A percentile compares a stretch with the other conserved stretches of the same genome.
Conservation (phyloP, 2,888 invertebrate species). For the Tribolium freemani region DNA sequence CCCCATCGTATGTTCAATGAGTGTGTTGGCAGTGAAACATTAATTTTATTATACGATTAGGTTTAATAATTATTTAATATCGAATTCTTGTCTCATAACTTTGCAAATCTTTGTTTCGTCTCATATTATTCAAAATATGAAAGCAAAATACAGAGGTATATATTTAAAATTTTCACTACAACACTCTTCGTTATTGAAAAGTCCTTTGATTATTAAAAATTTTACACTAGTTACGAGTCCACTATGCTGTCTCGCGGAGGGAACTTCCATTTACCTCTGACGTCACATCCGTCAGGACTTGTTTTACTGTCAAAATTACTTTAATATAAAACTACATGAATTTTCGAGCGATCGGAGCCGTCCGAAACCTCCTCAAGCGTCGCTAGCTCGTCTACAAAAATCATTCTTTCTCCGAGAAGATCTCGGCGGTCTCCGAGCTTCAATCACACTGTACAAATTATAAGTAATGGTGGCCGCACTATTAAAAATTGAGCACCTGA, state of each 20-base stretch:
- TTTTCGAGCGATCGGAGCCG: slow-evolving; percentile 20
- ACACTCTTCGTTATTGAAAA: slow-evolving; percentile 51
- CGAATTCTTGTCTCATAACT: slow-evolving; percentile 47
- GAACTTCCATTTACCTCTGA: slow-evolving; percentile 66
- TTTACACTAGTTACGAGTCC: slow-evolving; percentile 57
- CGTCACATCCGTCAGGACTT: slow-evolving; percentile 62
- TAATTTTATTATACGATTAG: slow-evolving; percentile 37
- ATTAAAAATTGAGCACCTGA: slow-evolving; percentile 67
- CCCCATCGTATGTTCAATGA: slow-evolving; percentile 36
- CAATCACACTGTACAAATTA: slow-evolving; percentile 43
- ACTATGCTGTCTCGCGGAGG: slow-evolving; percentile 64
- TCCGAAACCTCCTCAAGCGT: slow-evolving; percentile 13
- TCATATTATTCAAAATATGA: slow-evolving; percentile 46
- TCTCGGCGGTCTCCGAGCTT: slow-evolving; percentile 22
- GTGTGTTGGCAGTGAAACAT: slow-evolving; percentile 41
- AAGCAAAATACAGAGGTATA: slow-evolving; percentile 52
- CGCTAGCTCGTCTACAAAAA: slow-evolving; percentile 13
- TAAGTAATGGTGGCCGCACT: slow-evolving; percentile 58
- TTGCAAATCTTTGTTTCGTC: slow-evolving; percentile 54
- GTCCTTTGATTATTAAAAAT: slow-evolving; percentile 55
- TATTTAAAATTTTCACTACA: slow-evolving; percentile 54
- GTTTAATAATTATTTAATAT: slow-evolving; percentile 30
- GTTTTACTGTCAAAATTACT: slow-evolving; percentile 58
- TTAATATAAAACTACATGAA: slow-evolving; percentile 46
- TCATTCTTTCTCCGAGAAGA: slow-evolving; percentile 10